Base-by-base conservation (phyloP, 1,140 invertebrate species). In the Oncopeltus fasciatus region DNA sequence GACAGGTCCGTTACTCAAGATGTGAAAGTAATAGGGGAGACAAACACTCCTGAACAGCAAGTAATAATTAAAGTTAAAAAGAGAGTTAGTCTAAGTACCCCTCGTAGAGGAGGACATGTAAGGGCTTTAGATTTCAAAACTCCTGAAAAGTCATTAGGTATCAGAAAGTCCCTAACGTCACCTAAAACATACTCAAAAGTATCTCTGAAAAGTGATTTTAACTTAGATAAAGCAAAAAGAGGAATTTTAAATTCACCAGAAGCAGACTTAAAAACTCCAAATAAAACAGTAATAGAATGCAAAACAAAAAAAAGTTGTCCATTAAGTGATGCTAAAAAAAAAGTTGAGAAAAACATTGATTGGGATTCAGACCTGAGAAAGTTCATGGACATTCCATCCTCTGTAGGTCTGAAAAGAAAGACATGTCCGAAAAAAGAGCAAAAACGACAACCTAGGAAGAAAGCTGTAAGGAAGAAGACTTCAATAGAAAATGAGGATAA, bases 291-390 rank as follows among this genome's bases (percentile, higher is more conserved):
- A n/a, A n/a, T n/a, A n/a, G n/a, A n/a, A n/a, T n/a, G n/a, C n/a
- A n/a, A n/a, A n/a, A n/a, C n/a, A n/a, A n/a, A n/a, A n/a, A n/a
- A n/a, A n/a, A n/a, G n/a, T n/a, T n/a, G n/a, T n/a, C n/a, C n/a
- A n/a, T n/a, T n/a, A n/a, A n/a, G n/a, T n/a, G n/a, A n/a, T n/a
- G n/a, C n/a, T n/a, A n/a, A n/a, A n/a, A n/a, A n/a, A n/a, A n/a
- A n/a, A n/a, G n/a, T n/a, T n/a, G n/a, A 44, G 33, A 49, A 38
- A 33, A 20, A n/a, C 18, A 56, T 43, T 31, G 14, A 44, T 44
- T 64, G 63, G 63, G 63, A 64, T 47, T 47, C 58, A 14, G 63
- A 64, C 57, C 33, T 64, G 1, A 53, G 63, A 16, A 29, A n/a
- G 28, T 53, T 56, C 18, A 28, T 38, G 28, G 63, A 64, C 33